Evolutionary conservation across 1,140 invertebrate species (phyloP).

Genomic region (Amyelois transitella): DNA sequence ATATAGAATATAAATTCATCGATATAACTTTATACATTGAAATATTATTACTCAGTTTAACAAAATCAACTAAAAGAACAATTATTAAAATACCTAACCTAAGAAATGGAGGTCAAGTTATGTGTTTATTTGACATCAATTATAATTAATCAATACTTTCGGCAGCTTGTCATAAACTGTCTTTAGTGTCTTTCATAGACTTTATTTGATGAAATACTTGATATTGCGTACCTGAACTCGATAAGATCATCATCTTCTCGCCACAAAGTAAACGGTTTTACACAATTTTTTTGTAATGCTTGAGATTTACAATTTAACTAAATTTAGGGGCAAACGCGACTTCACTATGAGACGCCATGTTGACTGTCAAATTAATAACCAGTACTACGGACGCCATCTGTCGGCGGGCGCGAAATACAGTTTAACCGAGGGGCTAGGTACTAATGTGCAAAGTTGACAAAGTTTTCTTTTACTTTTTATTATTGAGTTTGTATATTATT

Average conservation of each 20-base stretch:
- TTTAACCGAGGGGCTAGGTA: neutral
- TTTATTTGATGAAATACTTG: conserved; percentile 18
- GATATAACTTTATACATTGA: too few species aligned
- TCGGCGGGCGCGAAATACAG: conserved; percentile 22
- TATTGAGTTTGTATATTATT: neutral
- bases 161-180: conserved; percentile 9
- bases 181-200: too few species aligned
- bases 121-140: conserved; percentile 19
- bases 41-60: too few species aligned
- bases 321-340: conserved; percentile 9
- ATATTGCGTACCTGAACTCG: conserved; percentile 32
- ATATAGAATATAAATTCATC: too few species aligned
- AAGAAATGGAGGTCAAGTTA: conserved; percentile 3
- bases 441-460: neutral
- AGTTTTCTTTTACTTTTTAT: neutral
- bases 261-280: conserved; percentile 7
- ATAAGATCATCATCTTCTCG: conserved; percentile 22
- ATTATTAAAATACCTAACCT: too few species aligned
- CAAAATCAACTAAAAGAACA: too few species aligned
- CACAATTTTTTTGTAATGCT: neutral
- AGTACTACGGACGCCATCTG: conserved; percentile 39
- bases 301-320: neutral
- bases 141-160: conserved; percentile 46
- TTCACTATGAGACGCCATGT: conserved; percentile 48
- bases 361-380: conserved; percentile 28